phyloP scores from a whole-genome alignment of 2,888 invertebrate species.

The Metalampra italica region DNA sequence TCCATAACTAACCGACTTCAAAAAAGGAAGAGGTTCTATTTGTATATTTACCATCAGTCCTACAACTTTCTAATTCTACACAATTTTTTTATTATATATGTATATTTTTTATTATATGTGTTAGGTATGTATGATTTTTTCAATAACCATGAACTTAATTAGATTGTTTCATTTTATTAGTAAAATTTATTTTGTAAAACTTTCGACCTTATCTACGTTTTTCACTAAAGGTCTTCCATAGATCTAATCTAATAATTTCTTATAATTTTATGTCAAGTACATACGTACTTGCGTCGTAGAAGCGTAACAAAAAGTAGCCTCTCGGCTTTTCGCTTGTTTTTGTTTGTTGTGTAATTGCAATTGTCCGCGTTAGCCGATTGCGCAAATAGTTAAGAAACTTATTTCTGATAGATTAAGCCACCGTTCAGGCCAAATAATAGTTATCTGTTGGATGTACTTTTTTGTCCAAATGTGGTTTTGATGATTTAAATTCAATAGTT shows the following conservation, averaged over 20 bases:
- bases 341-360: slow-evolving; percentile 4
- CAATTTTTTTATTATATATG: no score
- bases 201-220: neutral
- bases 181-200: neutral
- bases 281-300: neutral
- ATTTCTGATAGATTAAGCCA: neutral
- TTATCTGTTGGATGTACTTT: no score
- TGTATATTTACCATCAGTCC: no score
- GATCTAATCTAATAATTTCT: neutral
- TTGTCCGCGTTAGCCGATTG: slow-evolving; percentile 1
- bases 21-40: no score
- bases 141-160: neutral
- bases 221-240: neutral
- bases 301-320: neutral
- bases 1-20: no score
- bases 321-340: slow-evolving; percentile 4
- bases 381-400: slow-evolving; percentile 2
- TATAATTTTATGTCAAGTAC: neutral
- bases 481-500: no score
- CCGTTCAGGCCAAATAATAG: neutral
- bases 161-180: neutral
- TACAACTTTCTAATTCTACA: no score
- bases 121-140: no score
- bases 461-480: no score
- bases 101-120: no score